Evolutionary conservation across 2,113 vertebrate genomes (phyloP).

Genomic region (Mirounga angustirostris): DNA sequence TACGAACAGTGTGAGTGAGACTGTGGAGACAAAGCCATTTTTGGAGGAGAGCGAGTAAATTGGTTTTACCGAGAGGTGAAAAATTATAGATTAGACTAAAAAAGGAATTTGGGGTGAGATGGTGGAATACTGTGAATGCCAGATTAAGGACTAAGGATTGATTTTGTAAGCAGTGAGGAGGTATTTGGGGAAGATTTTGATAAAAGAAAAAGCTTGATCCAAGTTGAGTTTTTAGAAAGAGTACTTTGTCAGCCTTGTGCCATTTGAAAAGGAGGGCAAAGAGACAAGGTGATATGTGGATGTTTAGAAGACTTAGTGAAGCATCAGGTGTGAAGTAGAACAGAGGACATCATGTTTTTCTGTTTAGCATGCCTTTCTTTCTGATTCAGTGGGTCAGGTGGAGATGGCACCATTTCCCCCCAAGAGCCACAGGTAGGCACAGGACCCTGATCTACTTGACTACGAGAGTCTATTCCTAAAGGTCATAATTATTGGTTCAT

Average conservation of each 20-base stretch:
- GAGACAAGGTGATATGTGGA: not conserved
- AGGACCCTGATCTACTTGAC: not conserved
- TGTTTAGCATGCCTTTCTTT: not conserved
- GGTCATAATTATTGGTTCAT: not conserved
- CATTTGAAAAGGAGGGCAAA: constrained; percentile 39
- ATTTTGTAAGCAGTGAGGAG: not conserved
- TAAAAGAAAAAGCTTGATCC: not conserved
- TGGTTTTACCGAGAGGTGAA: not conserved
- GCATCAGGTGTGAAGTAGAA: not conserved
- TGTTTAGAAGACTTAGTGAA: not conserved
- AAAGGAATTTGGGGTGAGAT: not conserved
- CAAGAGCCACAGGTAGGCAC: not conserved
- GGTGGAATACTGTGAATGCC: not conserved
- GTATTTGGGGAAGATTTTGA: not conserved
- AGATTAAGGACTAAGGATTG: not conserved
- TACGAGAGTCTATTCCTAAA: not conserved
- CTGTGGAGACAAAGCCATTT: not conserved
- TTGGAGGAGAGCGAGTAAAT: not conserved
- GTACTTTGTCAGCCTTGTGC: not conserved
- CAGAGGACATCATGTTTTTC: not conserved
- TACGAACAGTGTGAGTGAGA: not conserved
- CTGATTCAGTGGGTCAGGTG: not conserved
- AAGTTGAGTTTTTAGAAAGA: constrained; percentile 33
- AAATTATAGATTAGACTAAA: not conserved
- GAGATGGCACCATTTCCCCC: not conserved